Conservation (phyloP, 2,888 invertebrate genomes). For the Imbricaverruca yamaguchii region DNA sequence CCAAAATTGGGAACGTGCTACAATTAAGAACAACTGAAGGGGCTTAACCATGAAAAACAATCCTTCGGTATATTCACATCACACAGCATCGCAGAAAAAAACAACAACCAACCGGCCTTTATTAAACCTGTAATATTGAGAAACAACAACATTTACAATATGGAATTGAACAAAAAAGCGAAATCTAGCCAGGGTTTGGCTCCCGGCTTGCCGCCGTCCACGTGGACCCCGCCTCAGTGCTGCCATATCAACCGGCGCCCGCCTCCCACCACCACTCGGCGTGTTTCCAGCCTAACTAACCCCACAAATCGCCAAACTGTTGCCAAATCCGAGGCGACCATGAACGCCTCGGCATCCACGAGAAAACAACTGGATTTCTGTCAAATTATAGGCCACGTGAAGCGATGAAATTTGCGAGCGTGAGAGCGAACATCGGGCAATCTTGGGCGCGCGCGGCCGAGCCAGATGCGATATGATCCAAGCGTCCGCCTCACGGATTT, state of each 20-base stretch:
- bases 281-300: too few species aligned
- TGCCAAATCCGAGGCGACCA: background rate
- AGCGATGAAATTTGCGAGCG: background rate
- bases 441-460: background rate
- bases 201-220: background rate
- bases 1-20: too few species aligned
- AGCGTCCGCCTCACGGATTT: background rate
- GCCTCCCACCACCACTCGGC: background rate
- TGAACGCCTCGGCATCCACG: background rate
- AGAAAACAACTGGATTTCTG: background rate
- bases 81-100: background rate
- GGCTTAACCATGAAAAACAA: too few species aligned
- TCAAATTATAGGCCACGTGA: background rate
- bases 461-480: background rate
- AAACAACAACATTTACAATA: conserved; percentile 21
- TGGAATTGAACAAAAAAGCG: conserved; percentile 19
- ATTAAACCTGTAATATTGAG: conserved; percentile 22
- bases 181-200: background rate
- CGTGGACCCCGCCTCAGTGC: background rate
- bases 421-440: background rate
- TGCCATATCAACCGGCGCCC: background rate
- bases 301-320: background rate
- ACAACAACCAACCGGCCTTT: conserved; percentile 13
- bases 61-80: background rate
- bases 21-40: too few species aligned